Base-by-base conservation (phyloP, 1,140 invertebrate genomes). In the Apis cerana region DNA sequence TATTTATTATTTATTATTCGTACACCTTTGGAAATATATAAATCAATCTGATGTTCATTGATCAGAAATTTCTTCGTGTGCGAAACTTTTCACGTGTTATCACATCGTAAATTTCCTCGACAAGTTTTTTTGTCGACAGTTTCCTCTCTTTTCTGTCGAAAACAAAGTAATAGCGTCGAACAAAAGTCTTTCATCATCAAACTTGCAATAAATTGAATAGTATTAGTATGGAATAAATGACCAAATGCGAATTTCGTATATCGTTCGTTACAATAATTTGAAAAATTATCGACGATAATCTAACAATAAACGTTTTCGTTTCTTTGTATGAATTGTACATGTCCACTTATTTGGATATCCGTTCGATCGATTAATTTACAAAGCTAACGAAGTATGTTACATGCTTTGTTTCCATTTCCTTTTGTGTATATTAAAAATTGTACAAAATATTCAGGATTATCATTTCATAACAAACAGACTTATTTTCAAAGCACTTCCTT, bases 381-480 rank as follows among this genome's bases (percentile, higher is more conserved):
- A 17, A 21, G 56, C 27, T 50, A 50, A 23, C 67, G 11, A 67
- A 61, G 43, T 58, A 33, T 33, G 33, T 72, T 65, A 43, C 48
- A 75, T 72, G 68, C 62, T 74, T 72, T 80, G 84, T 86, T 86
- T 5, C 27, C 58, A 33, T 75, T 80, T 83, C 13, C 65, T n/a
- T 52, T 59, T 0, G 1, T 11, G 15, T 11, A 12, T 52, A 56
- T 65, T 50, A 87, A 82, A 43, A 56, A 68, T 27, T 62, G 13
- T 43, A 43, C 33, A 43, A 43, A 43, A 43, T 43, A 2, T 43
- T 43, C 33, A 7, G 3, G 33, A 43, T 43, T 43, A 7, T 43
- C 33, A 43, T 43, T 43, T 43, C 33, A 43, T 43, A 43, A 43
- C 33, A 43, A 43, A 43, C 33, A 43, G 4, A 43, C 2, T 43